phyloP scores from a whole-genome alignment of 1,140 invertebrate species.

The Vollenhovia emeryi region DNA sequence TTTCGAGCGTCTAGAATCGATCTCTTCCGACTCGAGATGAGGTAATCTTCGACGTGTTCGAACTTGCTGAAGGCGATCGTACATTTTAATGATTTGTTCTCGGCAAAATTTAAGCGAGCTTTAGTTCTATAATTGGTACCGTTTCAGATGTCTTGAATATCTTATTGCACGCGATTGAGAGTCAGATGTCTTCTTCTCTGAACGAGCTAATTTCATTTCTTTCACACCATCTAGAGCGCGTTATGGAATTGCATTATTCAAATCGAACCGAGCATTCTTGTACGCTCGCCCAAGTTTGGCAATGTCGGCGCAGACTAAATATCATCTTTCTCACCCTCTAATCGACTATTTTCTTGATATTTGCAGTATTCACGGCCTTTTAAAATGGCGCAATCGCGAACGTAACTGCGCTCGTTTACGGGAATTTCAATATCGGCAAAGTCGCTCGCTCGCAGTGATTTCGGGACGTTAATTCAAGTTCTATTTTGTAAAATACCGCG shows the following conservation, averaged over 20 bases:
- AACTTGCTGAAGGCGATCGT: constrained; percentile 20
- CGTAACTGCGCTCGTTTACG: constrained; percentile 17
- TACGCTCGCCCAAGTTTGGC: neutral
- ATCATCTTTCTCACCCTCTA: constrained; percentile 72
- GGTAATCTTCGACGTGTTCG: constrained; percentile 29
- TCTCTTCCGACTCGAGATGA: neutral
- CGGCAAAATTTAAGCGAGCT: neutral
- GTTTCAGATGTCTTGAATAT: neutral
- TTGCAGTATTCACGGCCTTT: constrained; percentile 78
- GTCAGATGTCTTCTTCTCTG: neutral
- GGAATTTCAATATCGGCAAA: constrained; percentile 35
- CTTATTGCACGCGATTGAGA: neutral
- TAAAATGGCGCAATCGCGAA: constrained; percentile 14
- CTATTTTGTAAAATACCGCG: constrained; percentile 15
- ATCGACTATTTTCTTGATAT: constrained; percentile 80
- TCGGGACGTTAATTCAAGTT: constrained; percentile 25
- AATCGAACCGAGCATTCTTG: neutral
- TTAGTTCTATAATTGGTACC: neutral
- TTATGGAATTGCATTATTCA: neutral
- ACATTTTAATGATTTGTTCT: neutral
- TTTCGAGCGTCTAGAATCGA: neutral
- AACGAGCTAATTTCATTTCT: neutral
- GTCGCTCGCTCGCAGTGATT: constrained; percentile 11
- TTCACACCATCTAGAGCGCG: neutral
- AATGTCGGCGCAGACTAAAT: constrained; percentile 19